phyloP scores from a whole-genome alignment of 2,797 vertebrate species.

The Poecilia picta region DNA sequence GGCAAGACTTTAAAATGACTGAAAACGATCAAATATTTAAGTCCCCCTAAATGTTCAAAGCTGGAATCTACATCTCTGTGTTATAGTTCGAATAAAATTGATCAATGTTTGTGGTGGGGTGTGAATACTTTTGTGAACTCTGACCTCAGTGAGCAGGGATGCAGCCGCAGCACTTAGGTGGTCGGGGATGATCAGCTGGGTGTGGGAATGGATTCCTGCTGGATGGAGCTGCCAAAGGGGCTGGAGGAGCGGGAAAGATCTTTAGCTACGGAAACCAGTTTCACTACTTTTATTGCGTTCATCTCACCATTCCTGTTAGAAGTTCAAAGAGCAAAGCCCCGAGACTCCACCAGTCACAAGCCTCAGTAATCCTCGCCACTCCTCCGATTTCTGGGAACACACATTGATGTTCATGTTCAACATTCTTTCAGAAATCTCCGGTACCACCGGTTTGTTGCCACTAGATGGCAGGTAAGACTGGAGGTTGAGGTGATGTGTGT shows the following conservation, averaged over 20 bases:
- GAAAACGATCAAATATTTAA: background rate
- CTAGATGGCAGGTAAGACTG: conserved; percentile 58
- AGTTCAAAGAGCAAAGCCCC: conserved; percentile 93
- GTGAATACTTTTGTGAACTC: background rate
- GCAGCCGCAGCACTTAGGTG: conserved; percentile 88
- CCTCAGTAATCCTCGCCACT: conserved; percentile 86
- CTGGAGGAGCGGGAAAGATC: conserved; percentile 71
- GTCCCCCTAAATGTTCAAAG: background rate
- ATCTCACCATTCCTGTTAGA: conserved; percentile 91
- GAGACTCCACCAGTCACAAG: conserved; percentile 98
- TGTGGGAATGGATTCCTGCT: conserved; percentile 92
- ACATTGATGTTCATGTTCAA: background rate
- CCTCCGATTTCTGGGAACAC: conserved; percentile 90
- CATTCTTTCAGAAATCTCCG: background rate
- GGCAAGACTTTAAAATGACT: background rate
- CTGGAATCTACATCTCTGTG: background rate
- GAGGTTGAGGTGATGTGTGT: background rate
- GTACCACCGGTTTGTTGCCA: conserved; percentile 38
- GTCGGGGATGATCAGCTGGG: conserved; percentile 89
- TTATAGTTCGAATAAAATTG: background rate
- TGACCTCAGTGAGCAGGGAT: conserved; percentile 92
- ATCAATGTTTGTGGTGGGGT: background rate
- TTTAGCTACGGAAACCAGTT: background rate
- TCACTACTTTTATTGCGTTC: background rate
- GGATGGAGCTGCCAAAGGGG: conserved; percentile 91